Evolutionary conservation across 64 coral and sea anemone genomes (phyloP), one percentile per base, ranked within the genome.

Genomic region (Montipora capricornis): DNA sequence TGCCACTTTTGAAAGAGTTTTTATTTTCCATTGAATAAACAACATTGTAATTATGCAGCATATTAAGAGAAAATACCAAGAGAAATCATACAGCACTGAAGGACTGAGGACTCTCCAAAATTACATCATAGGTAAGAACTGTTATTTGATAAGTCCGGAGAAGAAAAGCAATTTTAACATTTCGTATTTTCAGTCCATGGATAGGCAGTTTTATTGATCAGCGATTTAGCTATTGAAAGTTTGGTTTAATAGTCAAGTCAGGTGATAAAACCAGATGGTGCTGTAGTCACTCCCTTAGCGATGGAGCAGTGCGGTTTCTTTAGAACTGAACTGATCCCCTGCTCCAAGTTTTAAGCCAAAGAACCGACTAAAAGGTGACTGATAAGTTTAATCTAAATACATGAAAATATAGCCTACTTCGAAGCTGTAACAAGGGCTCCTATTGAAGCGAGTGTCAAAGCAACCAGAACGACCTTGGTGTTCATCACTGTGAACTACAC

Each of bases 401-500:
- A 47, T 26, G 0, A 26, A 37, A 74, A 8, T 74, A 74, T 20
- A 29, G 7, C 45, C 75, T 77, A 77, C 75, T 2, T 77, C 44
- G 75, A 77, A 77, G 44, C 75, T 77, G 75, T 44, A 47, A 77
- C 75, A 48, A 8, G 37, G 75, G 24, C 44, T 77, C 37, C 44
- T 5, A 77, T 14, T 48, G 37, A 77, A 45, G 75, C 29, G 3
- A 77, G 64, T 13, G 64, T 15, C 45, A 77, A 37, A 15, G 44
- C 75, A 77, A 77, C 10, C 3, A 77, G 12, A 77, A 47, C 2
- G 53, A 57, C 53, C 75, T 77, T 47, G 24, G 44, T 47, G 9
- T 77, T 45, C 75, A 77, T 77, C 14, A 77, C 75, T 47, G 75
- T 5, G 9, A 68, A 68, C 64, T 68, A 68, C 64, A 68, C 64